These are phyloP conservation scores for Ptychochromis oligacanthus DNA, from an alignment of 2,113 vertebrate genomes.

Conservation along the genomic window DNA sequence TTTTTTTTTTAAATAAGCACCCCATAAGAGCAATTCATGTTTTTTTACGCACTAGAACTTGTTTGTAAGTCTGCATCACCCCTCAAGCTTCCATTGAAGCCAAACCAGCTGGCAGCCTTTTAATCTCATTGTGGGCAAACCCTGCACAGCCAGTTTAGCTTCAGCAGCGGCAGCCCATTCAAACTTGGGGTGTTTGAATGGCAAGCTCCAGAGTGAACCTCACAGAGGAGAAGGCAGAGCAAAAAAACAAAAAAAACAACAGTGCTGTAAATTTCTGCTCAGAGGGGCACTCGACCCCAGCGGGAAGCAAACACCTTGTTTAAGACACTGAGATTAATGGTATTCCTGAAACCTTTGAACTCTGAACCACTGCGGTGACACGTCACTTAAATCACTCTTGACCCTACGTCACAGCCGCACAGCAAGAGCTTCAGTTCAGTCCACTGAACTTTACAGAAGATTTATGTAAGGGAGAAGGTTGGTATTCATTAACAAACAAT, in stretches of 20 bases:
- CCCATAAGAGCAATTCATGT: neutral
- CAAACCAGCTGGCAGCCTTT: neutral
- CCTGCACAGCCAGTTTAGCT: neutral
- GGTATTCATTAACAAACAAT: neutral
- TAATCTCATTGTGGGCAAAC: neutral
- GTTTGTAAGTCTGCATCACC: neutral
- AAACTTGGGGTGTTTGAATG: too few species aligned
- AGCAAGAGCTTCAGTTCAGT: neutral
- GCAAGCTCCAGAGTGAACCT: neutral
- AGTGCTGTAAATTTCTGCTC: conserved; percentile 27
- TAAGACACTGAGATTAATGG: conserved; percentile 26
- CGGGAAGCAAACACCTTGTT: conserved; percentile 24
- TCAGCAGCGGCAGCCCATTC: neutral
- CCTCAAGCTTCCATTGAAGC: neutral
- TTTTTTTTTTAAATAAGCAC: neutral
- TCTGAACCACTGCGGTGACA: neutral
- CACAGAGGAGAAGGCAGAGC: neutral
- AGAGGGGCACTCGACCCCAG: neutral
- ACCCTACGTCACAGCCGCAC: neutral
- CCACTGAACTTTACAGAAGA: neutral
- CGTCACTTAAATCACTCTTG: conserved; percentile 18
- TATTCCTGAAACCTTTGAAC: conserved; percentile 36
- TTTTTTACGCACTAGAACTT: neutral
- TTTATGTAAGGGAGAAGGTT: neutral
- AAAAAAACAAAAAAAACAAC: conserved; percentile 30